These are phyloP conservation scores for Bombycilla garrulus DNA, from an alignment of 2,113 vertebrate species.

Conservation along the genomic window DNA sequence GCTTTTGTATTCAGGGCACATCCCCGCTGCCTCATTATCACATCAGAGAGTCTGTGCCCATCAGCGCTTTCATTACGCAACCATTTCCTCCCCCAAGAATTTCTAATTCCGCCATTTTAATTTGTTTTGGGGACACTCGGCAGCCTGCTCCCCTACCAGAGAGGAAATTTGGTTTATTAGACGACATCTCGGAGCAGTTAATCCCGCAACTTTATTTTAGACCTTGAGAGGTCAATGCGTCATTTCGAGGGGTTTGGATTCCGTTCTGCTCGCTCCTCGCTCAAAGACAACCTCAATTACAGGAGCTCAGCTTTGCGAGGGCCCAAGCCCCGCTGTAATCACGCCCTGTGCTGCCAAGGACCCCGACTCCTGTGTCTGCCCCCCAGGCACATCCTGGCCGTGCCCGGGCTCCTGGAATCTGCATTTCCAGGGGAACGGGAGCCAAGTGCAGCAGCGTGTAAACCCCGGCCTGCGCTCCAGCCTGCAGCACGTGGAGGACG, in stretches of 20 bases:
- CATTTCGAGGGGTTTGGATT: slow-evolving; percentile 37
- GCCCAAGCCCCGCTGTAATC: not conserved
- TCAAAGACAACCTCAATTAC: not conserved
- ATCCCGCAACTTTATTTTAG: slow-evolving; percentile 10
- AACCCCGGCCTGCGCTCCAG: not conserved
- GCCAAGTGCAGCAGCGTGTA: not conserved
- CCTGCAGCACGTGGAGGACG: not conserved
- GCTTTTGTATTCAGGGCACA: not conserved
- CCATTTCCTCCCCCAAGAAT: slow-evolving; percentile 1
- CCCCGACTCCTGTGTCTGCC: not conserved
- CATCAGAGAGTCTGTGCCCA: slow-evolving; percentile 30
- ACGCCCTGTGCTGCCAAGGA: not conserved
- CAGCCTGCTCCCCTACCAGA: not conserved
- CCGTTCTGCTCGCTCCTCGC: not conserved
- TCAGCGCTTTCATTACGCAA: not conserved
- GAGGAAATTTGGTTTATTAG: slow-evolving; percentile 22
- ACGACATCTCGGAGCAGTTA: slow-evolving; percentile 32
- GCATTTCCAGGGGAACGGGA: not conserved
- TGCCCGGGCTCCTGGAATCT: not conserved
- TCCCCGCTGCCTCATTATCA: slow-evolving; percentile 1
- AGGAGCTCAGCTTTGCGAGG: not conserved
- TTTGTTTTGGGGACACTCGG: slow-evolving; percentile 8
- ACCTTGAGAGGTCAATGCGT: slow-evolving; percentile 51
- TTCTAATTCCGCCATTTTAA: not conserved
- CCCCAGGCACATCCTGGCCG: not conserved